Evolutionary conservation across 2,888 invertebrate genomes (phyloP), one percentile per base, ranked within the genome.

Genomic region (Melanargia galathea): DNA sequence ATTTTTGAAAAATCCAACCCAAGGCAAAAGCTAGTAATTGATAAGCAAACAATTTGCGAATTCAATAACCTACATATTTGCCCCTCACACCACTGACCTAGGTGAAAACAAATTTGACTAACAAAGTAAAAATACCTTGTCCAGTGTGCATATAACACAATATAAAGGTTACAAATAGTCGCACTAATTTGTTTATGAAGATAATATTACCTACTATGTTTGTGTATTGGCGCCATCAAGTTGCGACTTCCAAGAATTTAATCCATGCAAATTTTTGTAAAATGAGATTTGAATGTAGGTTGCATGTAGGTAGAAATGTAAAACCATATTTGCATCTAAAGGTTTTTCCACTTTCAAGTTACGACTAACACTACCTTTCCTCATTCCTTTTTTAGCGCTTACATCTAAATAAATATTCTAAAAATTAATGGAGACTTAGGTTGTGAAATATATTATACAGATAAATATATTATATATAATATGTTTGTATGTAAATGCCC

Each of bases 91-190:
- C 18, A 58, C 8, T 59, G 63, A 59, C 63, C 58, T 59, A 63
- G 43, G 35, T 54, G 26, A 38, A 38, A 59, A 38, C 38, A 58
- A 54, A 46, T 63, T 63, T 63, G 54, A 18, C 45, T 59, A 54
- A 38, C 46, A 35, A 38, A 63, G 26, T 35, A 52, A 62, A 62
- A 62, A 51, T 33, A 57, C 58, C 58, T 54, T 46, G 58, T 45
- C 33, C 43, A 45, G 16, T 43, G 11, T n/a, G 18, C 33, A 58
- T n/a, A n/a, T 35, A 46, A 63, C 46, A 63, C 33, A n/a, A 24
- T 40, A 35, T 30, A 52, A 63, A 59, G 59, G 45, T 54, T 46
- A 52, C 54, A 11, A 26, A 52, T 20, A 38, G 18, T 5, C 6
- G 13, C 6, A 20, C 22, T 11, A 56, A 35, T 38, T 35, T 43